Conservation (phyloP, 2,113 vertebrate genomes). For the Menidia beryllina region DNA sequence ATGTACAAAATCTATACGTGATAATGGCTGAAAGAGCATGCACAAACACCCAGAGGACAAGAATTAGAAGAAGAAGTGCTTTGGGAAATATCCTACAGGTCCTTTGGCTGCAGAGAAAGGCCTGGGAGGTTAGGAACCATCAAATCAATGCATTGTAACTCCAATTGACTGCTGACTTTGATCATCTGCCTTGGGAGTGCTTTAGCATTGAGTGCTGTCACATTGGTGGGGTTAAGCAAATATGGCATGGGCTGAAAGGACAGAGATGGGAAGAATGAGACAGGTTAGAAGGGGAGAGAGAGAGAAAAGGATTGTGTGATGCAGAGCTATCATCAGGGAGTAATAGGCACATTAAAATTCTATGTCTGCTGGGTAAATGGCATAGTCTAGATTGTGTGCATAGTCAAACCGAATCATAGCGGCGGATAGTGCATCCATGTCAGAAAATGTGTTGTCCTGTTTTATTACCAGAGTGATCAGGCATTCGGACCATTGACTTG, state of each 20-base stretch:
- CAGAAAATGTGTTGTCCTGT: neutral
- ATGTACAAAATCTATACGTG: conserved; percentile 35
- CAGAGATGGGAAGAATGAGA: conserved; percentile 55
- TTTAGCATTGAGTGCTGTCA: conserved; percentile 85
- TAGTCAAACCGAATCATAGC: conserved; percentile 64
- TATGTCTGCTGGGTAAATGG: conserved; percentile 61
- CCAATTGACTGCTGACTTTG: conserved; percentile 87
- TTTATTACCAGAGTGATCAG: conserved; percentile 9
- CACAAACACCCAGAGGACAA: conserved; percentile 32
- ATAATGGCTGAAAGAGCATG: conserved; percentile 20
- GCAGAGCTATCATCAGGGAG: conserved; percentile 62
- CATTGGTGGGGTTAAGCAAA: conserved; percentile 80
- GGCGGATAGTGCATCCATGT: conserved; percentile 37
- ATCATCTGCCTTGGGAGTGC: conserved; percentile 84
- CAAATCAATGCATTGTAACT: conserved; percentile 85
- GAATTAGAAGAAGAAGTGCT: conserved; percentile 40
- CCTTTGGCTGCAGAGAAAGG: conserved; percentile 81
- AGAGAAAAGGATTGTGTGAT: conserved; percentile 49
- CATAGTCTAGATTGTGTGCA: conserved; percentile 53
- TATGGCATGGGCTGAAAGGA: conserved; percentile 74
- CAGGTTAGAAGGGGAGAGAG: conserved; percentile 56
- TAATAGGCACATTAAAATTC: conserved; percentile 74
- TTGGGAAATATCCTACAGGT: conserved; percentile 77
- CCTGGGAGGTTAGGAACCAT: conserved; percentile 84
- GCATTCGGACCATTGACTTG: too few relatives aligned